Evolutionary conservation across 2,113 vertebrate species (phyloP).

Genomic region (Oceanites oceanicus): DNA sequence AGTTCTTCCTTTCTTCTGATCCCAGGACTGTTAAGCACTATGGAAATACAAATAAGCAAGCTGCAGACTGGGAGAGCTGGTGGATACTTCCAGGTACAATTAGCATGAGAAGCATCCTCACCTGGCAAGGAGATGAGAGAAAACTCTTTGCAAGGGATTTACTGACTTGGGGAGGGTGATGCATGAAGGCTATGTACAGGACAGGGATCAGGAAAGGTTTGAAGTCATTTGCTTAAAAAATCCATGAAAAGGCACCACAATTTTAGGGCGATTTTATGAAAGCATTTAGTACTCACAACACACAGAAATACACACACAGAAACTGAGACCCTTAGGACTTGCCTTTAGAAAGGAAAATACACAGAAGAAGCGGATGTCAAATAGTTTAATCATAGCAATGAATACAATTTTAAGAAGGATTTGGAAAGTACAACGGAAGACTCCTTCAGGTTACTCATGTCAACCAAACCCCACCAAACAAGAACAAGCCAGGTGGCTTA

Average conservation of each 20-base stretch:
- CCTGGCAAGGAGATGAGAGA: background rate
- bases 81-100: background rate
- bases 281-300: background rate
- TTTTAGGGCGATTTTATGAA: background rate
- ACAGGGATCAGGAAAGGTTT: background rate
- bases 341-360: background rate
- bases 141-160: background rate
- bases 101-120: background rate
- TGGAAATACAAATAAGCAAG: background rate
- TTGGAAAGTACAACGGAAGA: background rate
- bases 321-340: background rate
- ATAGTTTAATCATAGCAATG: background rate
- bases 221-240: background rate
- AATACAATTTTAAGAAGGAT: background rate
- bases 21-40: background rate
- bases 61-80: background rate
- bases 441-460: background rate
- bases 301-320: background rate
- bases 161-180: background rate
- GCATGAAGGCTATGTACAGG: background rate
- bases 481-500: background rate
- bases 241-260: background rate
- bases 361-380: background rate
- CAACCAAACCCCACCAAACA: background rate
- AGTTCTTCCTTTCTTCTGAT: background rate